Evolutionary conservation across 2,888 invertebrate species (phyloP).

Genomic region (Nemotelus nigrinus): DNA sequence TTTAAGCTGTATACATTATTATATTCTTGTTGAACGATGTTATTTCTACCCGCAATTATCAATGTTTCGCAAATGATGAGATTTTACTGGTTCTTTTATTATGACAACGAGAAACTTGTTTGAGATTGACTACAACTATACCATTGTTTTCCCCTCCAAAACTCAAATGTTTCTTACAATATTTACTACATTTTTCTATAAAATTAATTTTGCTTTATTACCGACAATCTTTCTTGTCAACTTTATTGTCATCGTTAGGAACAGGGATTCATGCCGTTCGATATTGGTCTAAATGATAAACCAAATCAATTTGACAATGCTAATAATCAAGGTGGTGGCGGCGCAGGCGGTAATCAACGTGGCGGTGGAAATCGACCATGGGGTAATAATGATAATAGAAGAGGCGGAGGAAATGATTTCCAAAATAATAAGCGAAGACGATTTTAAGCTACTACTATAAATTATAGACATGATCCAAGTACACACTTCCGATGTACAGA

Average conservation of each 20-base stretch:
- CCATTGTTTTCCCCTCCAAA: too few relatives aligned
- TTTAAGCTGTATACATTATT: too few relatives aligned
- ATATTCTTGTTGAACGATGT: too few relatives aligned
- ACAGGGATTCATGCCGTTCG: constrained; percentile 55
- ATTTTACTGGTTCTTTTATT: constrained; percentile 49
- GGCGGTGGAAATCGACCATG: constrained; percentile 50
- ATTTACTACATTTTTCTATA: too few relatives aligned
- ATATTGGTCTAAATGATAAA: constrained; percentile 58
- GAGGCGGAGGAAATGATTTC: constrained; percentile 53
- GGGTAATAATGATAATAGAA: constrained; percentile 47
- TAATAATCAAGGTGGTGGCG: constrained; percentile 60
- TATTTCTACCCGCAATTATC: too few relatives aligned
- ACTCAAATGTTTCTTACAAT: too few relatives aligned
- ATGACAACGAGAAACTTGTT: not conserved
- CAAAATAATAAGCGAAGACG: constrained; percentile 60
- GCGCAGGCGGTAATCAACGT: constrained; percentile 52
- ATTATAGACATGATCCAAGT: not conserved
- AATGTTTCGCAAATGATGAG: constrained; percentile 39
- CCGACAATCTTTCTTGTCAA: constrained; percentile 52
- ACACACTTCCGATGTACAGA: not conserved
- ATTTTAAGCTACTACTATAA: constrained; percentile 57
- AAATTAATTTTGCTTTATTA: constrained; percentile 33
- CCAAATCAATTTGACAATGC: constrained; percentile 54
- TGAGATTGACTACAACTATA: too few relatives aligned
- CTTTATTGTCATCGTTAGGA: constrained; percentile 59